Percentiles rank a stretch among this genome's conserved stretches.
Evolutionary conservation across 1,140 invertebrate genomes (phyloP).

Genomic region (Pseudomyrmex sp.): DNA sequence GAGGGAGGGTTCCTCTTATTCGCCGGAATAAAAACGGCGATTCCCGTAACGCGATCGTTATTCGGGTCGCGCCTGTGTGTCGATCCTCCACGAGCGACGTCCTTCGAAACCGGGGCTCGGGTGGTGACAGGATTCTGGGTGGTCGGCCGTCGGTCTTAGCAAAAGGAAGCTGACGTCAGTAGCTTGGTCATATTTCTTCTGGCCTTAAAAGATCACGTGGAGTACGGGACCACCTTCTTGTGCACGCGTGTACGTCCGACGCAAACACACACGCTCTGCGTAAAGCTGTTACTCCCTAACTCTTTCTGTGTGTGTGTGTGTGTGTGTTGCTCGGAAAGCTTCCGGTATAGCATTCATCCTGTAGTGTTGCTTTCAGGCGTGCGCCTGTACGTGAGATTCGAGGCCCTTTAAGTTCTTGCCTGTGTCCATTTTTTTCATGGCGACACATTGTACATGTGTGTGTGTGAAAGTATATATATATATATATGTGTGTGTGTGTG

Average conservation of each 20-base stretch:
- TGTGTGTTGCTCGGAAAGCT: conserved; percentile 56
- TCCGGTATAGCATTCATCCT: conserved; percentile 53
- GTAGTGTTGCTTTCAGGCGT: conserved; percentile 20
- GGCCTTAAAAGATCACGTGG: conserved; percentile 74
- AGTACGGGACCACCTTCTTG: conserved; percentile 70
- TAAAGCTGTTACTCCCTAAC: conserved; percentile 27
- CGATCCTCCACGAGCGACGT: conserved; percentile 68
- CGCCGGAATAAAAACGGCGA: conserved; percentile 40
- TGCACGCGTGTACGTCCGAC: neutral
- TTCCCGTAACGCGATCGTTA: conserved; percentile 70
- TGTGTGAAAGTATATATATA: too few species aligned
- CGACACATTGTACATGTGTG: neutral
- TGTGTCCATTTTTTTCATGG: conserved; percentile 27
- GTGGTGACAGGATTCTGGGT: conserved; percentile 84
- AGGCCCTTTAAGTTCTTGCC: neutral
- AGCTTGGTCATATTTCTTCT: conserved; percentile 82
- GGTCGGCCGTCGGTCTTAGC: conserved; percentile 78
- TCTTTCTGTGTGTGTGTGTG: conserved; percentile 46
- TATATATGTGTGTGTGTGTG: too few species aligned
- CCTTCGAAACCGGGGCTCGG: conserved; percentile 63
- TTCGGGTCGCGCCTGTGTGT: conserved; percentile 55
- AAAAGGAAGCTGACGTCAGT: conserved; percentile 79
- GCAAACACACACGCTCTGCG: neutral
- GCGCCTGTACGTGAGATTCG: neutral
- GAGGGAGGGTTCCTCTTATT: neutral